These are phyloP conservation scores for Egretta garzetta DNA, from an alignment of 2,113 vertebrate species.

Conservation along the genomic window DNA sequence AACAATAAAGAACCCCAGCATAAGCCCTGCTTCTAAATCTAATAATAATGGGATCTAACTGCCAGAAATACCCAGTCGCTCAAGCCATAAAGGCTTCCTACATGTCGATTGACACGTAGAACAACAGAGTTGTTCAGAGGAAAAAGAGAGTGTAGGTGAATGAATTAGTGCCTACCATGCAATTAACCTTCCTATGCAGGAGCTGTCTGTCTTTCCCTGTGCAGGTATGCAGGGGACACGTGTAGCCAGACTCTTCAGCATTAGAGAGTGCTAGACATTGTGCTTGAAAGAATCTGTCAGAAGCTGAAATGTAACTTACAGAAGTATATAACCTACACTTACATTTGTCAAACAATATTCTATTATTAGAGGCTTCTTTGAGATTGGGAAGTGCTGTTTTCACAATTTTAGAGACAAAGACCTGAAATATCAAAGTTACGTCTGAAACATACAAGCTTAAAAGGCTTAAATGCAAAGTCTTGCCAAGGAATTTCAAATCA, in stretches of 20 bases:
- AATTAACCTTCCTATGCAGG: background rate
- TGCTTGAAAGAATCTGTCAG: background rate
- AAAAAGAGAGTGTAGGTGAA: background rate
- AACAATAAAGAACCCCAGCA: background rate
- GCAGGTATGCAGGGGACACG: rapidly evolving
- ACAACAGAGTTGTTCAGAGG: background rate
- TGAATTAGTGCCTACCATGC: background rate
- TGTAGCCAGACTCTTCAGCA: background rate
- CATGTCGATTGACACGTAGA: background rate
- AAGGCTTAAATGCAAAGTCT: background rate
- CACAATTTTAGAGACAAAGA: background rate
- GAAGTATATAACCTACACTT: background rate
- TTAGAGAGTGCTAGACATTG: background rate
- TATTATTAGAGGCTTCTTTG: background rate
- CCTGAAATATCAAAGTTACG: background rate
- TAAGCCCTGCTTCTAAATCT: background rate
- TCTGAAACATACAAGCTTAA: background rate
- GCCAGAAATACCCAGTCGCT: background rate
- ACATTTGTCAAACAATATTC: background rate
- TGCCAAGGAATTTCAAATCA: background rate
- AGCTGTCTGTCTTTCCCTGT: background rate
- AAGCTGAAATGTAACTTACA: background rate
- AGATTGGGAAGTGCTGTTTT: background rate
- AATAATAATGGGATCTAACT: background rate
- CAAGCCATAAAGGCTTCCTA: background rate